Percentiles rank a stretch among this genome's conserved stretches.
Conservation (phyloP, 2,113 vertebrate species). For the Trochalopteron elliotii region DNA sequence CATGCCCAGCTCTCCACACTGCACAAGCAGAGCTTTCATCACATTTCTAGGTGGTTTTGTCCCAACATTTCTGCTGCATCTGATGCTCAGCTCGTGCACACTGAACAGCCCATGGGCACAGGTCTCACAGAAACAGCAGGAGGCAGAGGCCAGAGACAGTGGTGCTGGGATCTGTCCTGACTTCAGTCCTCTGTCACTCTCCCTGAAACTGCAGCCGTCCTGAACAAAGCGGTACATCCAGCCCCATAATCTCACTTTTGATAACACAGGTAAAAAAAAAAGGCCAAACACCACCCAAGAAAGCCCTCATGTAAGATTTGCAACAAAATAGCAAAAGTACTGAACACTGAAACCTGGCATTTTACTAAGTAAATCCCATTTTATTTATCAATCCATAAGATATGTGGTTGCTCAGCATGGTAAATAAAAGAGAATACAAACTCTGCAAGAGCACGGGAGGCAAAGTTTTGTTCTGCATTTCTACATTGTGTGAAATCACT, state of each 20-base stretch:
- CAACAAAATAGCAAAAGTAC: background rate
- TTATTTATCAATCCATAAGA: accelerated
- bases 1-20: background rate
- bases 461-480: background rate
- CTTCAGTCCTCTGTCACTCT: background rate
- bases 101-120: accelerated
- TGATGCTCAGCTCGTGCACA: background rate
- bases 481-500: background rate
- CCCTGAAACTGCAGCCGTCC: background rate
- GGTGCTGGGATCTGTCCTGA: background rate
- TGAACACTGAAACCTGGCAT: background rate
- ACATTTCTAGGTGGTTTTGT: background rate
- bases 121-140: accelerated
- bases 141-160: background rate
- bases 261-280: background rate
- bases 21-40: background rate
- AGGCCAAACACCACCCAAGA: accelerated
- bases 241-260: background rate
- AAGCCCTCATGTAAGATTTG: background rate
- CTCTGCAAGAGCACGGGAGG: background rate
- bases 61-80: background rate
- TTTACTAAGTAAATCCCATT: background rate
- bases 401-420: background rate
- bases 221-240: background rate
- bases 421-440: background rate